Evolutionary conservation across 2,797 vertebrate species (phyloP).

Genomic region (Falco cherrug): DNA sequence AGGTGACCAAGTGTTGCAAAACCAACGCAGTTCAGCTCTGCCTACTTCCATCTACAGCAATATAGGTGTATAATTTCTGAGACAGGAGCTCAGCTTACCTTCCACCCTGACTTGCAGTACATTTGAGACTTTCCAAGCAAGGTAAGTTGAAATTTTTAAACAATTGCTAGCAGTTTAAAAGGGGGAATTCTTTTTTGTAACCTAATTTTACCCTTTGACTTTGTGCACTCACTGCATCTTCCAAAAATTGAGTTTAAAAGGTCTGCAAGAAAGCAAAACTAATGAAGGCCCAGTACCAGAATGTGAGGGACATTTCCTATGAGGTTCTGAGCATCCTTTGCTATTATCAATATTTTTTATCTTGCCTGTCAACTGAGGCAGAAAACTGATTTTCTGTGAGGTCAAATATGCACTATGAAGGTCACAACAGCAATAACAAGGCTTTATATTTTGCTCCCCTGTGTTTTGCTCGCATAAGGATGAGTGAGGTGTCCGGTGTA

Average conservation of each 20-base stretch:
- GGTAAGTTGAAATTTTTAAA: not conserved
- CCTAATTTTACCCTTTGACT: constrained; percentile 27
- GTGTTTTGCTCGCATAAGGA: constrained; percentile 14
- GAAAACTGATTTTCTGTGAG: constrained; percentile 54
- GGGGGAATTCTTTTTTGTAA: not conserved
- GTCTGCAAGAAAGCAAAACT: constrained; percentile 18
- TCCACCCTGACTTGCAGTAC: not conserved
- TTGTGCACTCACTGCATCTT: not conserved
- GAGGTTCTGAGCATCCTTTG: constrained; percentile 1
- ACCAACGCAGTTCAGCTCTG: not conserved
- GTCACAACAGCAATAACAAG: constrained; percentile 47
- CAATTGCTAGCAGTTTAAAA: not conserved
- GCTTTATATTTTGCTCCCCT: constrained; percentile 36
- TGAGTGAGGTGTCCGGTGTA: constrained; percentile 7
- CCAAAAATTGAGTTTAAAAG: constrained; percentile 35
- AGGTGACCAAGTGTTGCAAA: not conserved
- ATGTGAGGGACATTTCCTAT: constrained; percentile 13
- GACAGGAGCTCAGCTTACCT: not conserved
- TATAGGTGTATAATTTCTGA: not conserved
- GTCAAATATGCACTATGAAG: constrained; percentile 41
- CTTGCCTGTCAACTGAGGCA: constrained; percentile 45
- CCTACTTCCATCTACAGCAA: not conserved
- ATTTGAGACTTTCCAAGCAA: not conserved
- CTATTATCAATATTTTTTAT: constrained; percentile 66
- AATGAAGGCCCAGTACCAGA: constrained; percentile 1